Percentiles rank a stretch among this genome's conserved stretches.
phyloP scores from a whole-genome alignment of 2,113 vertebrate species.

The Machaerirhynchus nigripectus region DNA sequence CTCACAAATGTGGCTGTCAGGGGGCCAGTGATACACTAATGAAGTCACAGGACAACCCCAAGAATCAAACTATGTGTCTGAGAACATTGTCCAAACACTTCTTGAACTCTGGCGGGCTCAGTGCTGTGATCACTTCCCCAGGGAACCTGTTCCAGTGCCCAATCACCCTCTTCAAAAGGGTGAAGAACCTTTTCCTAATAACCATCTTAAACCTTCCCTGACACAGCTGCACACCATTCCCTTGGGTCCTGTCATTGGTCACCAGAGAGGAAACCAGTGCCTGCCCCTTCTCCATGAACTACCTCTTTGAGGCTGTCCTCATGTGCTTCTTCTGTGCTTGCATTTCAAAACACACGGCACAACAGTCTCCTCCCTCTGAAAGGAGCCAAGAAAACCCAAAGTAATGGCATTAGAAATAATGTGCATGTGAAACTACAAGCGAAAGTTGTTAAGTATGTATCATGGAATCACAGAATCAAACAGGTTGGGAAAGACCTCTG shows the following conservation, averaged over 20 bases:
- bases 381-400: not conserved
- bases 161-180: not conserved
- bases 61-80: not conserved
- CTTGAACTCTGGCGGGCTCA: not conserved
- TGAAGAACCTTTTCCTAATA: not conserved
- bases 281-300: not conserved
- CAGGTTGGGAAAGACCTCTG: not conserved
- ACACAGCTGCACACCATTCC: not conserved
- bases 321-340: not conserved
- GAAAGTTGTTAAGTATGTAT: not conserved
- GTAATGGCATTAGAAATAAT: not conserved
- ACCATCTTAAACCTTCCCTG: not conserved
- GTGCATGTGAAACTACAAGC: not conserved
- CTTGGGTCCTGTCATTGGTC: not conserved
- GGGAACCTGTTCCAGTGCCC: not conserved
- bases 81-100: not conserved
- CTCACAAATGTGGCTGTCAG: not conserved
- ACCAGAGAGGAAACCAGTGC: not conserved
- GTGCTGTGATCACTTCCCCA: not conserved
- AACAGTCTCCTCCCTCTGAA: not conserved
- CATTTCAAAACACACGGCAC: fast-evolving
- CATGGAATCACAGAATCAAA: not conserved
- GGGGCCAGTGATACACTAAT: fast-evolving
- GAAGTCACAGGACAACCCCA: not conserved
- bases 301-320: not conserved